Percentiles rank a stretch among this genome's conserved stretches.
Evolutionary conservation across 1,140 invertebrate genomes (phyloP).

Genomic region (Heterodera carotae): DNA sequence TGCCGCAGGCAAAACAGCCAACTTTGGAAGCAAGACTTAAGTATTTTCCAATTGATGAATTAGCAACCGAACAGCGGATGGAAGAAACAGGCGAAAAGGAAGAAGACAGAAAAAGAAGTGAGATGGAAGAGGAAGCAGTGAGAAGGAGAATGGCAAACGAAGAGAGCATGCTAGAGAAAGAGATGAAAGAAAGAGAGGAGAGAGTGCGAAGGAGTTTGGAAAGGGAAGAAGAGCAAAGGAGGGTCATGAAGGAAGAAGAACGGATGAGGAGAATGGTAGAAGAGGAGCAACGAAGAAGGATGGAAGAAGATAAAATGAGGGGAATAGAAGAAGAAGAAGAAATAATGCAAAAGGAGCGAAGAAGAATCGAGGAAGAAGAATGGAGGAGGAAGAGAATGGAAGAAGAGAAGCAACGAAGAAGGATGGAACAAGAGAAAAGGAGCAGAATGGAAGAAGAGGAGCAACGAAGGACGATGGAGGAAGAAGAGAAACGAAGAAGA

Average conservation of each 20-base stretch:
- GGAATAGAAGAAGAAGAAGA: background rate
- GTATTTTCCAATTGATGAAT: conserved; percentile 31
- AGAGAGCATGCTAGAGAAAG: background rate
- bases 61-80: background rate
- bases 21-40: conserved; percentile 21
- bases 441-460: background rate
- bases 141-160: conserved; percentile 22
- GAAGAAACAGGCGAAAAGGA: background rate
- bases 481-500: background rate
- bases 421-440: background rate
- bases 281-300: conserved; percentile 7
- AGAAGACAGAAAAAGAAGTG: background rate
- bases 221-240: conserved; percentile 11
- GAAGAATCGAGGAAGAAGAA: background rate
- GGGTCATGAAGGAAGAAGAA: conserved; percentile 19
- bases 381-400: background rate
- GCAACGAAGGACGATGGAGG: too few species aligned
- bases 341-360: background rate
- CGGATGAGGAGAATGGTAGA: conserved; percentile 5
- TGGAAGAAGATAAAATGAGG: background rate
- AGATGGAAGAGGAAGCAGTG: background rate
- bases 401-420: background rate
- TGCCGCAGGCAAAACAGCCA: conserved; percentile 16
- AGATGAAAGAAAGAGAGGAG: background rate
- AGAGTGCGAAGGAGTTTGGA: background rate